phyloP scores from a whole-genome alignment of 2,888 invertebrate species.

The Lasioglossum vierecki region DNA sequence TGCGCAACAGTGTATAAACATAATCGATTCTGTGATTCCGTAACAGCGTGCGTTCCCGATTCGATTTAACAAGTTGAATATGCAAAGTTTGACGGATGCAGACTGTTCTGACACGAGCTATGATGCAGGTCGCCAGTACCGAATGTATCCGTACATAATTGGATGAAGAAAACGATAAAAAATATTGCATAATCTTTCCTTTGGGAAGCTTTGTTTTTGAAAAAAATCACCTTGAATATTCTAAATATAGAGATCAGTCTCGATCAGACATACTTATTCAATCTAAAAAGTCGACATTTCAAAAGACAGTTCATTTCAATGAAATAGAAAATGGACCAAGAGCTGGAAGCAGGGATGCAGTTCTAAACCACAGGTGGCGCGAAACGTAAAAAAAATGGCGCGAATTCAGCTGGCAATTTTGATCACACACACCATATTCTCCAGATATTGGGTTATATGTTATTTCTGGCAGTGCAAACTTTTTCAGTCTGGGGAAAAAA shows the following conservation, averaged over 20 bases:
- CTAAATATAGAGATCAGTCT: neutral
- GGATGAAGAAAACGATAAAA: neutral
- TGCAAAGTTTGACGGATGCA: neutral
- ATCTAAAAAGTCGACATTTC: neutral
- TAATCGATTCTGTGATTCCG: neutral
- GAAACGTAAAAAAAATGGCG: neutral
- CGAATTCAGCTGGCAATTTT: neutral
- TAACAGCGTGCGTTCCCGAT: neutral
- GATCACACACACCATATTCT: constrained; percentile 1
- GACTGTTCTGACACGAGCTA: neutral
- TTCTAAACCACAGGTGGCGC: neutral
- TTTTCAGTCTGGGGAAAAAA: neutral
- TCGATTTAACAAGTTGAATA: neutral
- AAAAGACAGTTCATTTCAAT: neutral
- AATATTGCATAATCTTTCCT: neutral
- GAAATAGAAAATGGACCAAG: neutral
- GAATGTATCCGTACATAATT: neutral
- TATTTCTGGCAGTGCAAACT: neutral
- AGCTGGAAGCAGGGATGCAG: neutral
- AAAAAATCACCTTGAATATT: neutral
- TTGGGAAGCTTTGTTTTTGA: neutral
- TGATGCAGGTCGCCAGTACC: neutral
- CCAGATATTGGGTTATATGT: neutral
- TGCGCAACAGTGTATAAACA: neutral
- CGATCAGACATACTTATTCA: neutral